Percentiles rank a stretch among this genome's conserved stretches.
Conservation (phyloP, 1,140 invertebrate species). For the Drosophila gunungcola region DNA sequence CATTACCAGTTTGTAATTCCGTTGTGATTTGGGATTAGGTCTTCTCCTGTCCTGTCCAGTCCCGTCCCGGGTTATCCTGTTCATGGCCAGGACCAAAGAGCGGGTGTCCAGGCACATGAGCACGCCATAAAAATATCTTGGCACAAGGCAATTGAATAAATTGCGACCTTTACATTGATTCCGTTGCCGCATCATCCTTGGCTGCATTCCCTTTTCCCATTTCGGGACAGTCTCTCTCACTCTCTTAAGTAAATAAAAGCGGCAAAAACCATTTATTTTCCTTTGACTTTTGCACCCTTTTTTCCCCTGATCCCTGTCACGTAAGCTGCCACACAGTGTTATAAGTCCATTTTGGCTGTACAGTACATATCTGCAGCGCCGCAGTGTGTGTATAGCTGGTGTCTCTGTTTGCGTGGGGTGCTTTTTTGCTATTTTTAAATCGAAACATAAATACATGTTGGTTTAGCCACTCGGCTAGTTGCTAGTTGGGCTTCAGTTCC, state of each 20-base stretch:
- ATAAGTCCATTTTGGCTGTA: conserved; percentile 66
- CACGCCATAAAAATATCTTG: conserved; percentile 80
- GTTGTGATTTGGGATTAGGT: conserved; percentile 83
- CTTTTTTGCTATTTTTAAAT: conserved; percentile 74
- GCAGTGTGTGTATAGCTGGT: conserved; percentile 42
- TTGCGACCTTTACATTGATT: conserved; percentile 84
- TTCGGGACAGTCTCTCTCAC: conserved; percentile 9
- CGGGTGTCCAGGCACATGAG: conserved; percentile 60
- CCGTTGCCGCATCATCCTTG: conserved; percentile 41
- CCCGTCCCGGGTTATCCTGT: conserved; percentile 1
- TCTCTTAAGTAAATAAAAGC: conserved; percentile 71
- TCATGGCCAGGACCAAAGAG: conserved; percentile 3
- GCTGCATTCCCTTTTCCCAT: conserved; percentile 14
- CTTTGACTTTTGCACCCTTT: conserved; percentile 78
- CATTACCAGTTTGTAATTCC: conserved; percentile 81
- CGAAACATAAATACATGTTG: conserved; percentile 79
- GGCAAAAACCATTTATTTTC: conserved; percentile 79
- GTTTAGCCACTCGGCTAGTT: conserved; percentile 44
- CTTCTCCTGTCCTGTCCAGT: conserved; percentile 14
- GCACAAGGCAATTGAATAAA: conserved; percentile 80
- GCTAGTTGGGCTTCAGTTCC: conserved; percentile 22
- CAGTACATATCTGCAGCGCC: conserved; percentile 2
- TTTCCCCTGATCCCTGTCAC: conserved; percentile 31
- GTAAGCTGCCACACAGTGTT: conserved; percentile 72
- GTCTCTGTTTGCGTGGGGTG: conserved; percentile 28